phyloP scores from a whole-genome alignment of 2,888 invertebrate genomes.

The Ormyrus labotus region DNA sequence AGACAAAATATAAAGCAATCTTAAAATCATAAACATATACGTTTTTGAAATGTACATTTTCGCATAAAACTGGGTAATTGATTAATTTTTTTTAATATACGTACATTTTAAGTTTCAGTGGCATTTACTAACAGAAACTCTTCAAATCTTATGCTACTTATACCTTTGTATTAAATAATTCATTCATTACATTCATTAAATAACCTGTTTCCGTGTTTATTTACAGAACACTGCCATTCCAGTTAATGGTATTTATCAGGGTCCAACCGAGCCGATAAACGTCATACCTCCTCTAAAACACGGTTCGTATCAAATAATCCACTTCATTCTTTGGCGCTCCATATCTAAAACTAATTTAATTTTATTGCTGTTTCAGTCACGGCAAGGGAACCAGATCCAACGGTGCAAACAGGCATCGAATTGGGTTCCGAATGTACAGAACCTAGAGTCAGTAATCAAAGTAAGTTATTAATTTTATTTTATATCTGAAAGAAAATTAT shows the following conservation, averaged over 20 bases:
- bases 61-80: too few relatives aligned
- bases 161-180: background rate
- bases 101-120: too few relatives aligned
- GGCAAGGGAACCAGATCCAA: slow-evolving; percentile 69
- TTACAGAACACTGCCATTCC: slow-evolving; percentile 92
- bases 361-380: slow-evolving; percentile 60
- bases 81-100: too few relatives aligned
- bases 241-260: slow-evolving; percentile 91
- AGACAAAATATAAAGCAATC: too few relatives aligned
- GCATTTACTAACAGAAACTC: too few relatives aligned
- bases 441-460: slow-evolving; percentile 69
- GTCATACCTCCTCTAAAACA: slow-evolving; percentile 68
- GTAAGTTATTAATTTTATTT: slow-evolving; percentile 63
- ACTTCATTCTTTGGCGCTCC: background rate
- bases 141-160: too few relatives aligned
- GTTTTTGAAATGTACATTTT: too few relatives aligned
- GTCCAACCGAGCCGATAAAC: slow-evolving; percentile 76
- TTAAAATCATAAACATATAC: too few relatives aligned
- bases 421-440: slow-evolving; percentile 82
- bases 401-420: slow-evolving; percentile 80
- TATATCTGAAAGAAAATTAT: background rate
- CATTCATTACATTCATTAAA: background rate
- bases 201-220: slow-evolving; percentile 40
- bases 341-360: background rate
- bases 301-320: slow-evolving; percentile 61